Conservation (phyloP, 35 echinoderm and acorn worm genomes). For the Nesometra sesokonis region DNA sequence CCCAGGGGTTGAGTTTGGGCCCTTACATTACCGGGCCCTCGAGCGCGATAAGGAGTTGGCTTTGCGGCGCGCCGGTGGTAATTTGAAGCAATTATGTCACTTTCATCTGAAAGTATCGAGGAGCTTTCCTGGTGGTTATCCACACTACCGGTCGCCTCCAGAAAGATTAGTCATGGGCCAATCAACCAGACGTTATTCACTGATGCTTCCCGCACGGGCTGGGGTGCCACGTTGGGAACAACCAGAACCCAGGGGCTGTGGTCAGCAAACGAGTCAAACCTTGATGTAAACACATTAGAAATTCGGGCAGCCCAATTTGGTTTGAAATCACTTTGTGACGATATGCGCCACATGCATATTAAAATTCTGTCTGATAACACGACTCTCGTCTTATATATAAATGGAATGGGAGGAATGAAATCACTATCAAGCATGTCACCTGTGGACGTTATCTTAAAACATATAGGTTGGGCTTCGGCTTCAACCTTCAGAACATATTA, state of each 20-base stretch:
- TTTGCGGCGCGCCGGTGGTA: not conserved
- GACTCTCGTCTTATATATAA: not conserved
- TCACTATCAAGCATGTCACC: not conserved
- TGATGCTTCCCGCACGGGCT: not conserved
- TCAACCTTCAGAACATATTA: not conserved
- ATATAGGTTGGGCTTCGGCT: no score
- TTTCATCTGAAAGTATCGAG: not conserved
- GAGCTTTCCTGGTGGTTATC: not conserved
- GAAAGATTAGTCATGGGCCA: slow-evolving; percentile 7
- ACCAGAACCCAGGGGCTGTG: not conserved
- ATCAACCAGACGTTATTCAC: not conserved
- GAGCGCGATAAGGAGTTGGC: not conserved
- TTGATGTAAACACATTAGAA: not conserved
- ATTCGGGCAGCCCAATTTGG: not conserved
- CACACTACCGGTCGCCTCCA: not conserved
- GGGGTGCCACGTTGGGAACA: not conserved
- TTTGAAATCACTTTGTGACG: not conserved
- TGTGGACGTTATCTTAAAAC: no score
- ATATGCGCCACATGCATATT: not conserved
- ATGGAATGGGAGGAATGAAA: not conserved
- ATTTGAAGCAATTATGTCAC: not conserved
- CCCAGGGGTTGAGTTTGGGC: slow-evolving; percentile 5
- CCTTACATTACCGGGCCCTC: not conserved
- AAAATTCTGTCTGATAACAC: not conserved
- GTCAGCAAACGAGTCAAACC: not conserved